phyloP scores from a whole-genome alignment of 2,797 vertebrate species.

The Microcaecilia unicolor region DNA sequence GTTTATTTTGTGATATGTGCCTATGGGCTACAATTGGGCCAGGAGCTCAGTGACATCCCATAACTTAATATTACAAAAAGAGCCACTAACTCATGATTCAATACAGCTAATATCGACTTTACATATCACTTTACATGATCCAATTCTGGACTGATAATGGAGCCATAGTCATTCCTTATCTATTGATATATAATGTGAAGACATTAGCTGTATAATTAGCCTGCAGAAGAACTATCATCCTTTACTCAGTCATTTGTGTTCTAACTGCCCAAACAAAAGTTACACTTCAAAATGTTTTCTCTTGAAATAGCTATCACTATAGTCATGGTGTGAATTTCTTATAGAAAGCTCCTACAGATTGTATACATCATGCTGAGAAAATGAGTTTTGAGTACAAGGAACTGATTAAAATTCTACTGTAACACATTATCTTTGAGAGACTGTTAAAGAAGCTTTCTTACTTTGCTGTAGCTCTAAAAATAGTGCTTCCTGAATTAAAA shows the following conservation, averaged over 20 bases:
- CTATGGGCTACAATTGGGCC: too few species aligned
- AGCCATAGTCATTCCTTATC: conserved; percentile 38
- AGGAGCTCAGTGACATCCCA: too few species aligned
- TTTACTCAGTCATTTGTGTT: conserved; percentile 42
- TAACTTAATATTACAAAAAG: too few species aligned
- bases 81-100: too few species aligned
- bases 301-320: conserved; percentile 38
- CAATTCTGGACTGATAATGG: conserved; percentile 35
- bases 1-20: too few species aligned
- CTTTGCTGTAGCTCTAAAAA: conserved; percentile 40
- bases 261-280: conserved; percentile 46
- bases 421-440: conserved; percentile 50
- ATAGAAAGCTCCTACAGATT: conserved; percentile 48
- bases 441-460: conserved; percentile 41
- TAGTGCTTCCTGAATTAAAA: conserved; percentile 31
- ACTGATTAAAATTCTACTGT: conserved; percentile 49
- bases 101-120: too few species aligned
- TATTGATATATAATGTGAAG: conserved; percentile 55
- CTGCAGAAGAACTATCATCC: conserved; percentile 39
- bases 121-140: too few species aligned
- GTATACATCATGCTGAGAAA: conserved; percentile 46
- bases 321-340: conserved; percentile 50
- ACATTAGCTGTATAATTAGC: conserved; percentile 47
- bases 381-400: conserved; percentile 51
- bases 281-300: conserved; percentile 51